These are phyloP conservation scores for Hemichromis elongatus DNA, from an alignment of 2,113 vertebrate genomes.

Conservation along the genomic window DNA sequence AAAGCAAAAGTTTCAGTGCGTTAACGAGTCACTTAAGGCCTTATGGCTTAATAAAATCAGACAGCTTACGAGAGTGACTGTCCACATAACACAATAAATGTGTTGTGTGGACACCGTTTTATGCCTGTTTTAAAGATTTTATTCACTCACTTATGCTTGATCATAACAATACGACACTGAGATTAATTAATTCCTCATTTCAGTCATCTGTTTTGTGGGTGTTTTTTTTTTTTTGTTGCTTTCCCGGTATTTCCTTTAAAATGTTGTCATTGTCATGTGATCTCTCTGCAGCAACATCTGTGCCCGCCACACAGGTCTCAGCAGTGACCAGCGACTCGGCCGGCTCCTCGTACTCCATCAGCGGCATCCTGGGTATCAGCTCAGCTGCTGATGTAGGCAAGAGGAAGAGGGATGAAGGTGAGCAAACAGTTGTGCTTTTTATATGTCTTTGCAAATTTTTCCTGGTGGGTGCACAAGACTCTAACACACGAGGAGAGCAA, in stretches of 20 bases:
- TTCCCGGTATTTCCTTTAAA: background rate
- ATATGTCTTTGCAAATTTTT: background rate
- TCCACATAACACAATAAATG: background rate
- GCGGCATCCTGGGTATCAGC: conserved; percentile 95
- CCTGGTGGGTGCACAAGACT: background rate
- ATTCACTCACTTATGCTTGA: background rate
- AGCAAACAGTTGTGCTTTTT: background rate
- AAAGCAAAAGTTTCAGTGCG: background rate
- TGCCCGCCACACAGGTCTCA: conserved; percentile 90
- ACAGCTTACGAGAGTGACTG: background rate
- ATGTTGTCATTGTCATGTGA: background rate
- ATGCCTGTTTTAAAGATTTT: background rate
- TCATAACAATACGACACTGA: background rate
- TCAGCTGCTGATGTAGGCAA: conserved; percentile 88
- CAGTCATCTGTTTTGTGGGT: background rate
- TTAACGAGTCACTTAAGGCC: background rate
- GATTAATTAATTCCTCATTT: background rate
- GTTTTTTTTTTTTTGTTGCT: background rate
- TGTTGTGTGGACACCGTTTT: background rate
- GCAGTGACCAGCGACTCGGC: conserved; percentile 90
- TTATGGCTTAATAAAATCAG: background rate
- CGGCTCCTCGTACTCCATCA: conserved; percentile 97
- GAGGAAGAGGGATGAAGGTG: conserved; percentile 96
- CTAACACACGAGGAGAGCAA: background rate
- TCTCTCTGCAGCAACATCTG: conserved; percentile 81